These are phyloP conservation scores for Zosterops pallidus DNA, from an alignment of 2,113 vertebrate genomes.

Conservation along the genomic window DNA sequence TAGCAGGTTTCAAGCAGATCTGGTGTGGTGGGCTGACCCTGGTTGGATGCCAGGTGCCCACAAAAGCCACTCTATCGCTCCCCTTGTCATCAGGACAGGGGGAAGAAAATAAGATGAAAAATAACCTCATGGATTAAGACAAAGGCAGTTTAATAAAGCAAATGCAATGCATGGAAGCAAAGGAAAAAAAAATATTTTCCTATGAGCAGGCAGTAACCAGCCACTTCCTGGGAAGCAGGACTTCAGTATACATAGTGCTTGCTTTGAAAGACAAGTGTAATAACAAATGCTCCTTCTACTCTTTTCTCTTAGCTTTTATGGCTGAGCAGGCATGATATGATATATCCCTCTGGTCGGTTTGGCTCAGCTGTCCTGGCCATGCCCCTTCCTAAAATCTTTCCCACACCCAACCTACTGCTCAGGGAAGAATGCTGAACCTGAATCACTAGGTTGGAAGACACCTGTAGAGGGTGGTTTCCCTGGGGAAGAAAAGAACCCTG, in stretches of 20 bases:
- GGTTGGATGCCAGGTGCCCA: neutral
- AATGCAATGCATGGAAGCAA: fast-evolving
- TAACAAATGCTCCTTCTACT: neutral
- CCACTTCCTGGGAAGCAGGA: neutral
- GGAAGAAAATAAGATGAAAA: neutral
- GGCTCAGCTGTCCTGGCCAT: neutral
- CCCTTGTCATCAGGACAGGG: neutral
- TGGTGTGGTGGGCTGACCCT: neutral
- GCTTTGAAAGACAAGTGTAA: neutral
- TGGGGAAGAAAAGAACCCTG: too few species aligned
- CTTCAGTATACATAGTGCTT: neutral
- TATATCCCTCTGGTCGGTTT: neutral
- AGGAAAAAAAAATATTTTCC: neutral
- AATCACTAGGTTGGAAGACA: neutral
- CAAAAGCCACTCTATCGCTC: neutral
- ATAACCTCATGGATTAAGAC: neutral
- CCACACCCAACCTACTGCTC: neutral
- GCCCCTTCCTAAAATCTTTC: neutral
- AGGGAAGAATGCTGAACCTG: neutral
- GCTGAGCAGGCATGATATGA: neutral
- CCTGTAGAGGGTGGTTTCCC: too few species aligned
- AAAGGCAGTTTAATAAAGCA: neutral
- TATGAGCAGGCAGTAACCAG: neutral
- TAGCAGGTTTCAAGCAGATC: neutral
- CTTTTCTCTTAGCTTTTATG: neutral